Base-by-base conservation (phyloP, 2,797 vertebrate species). In the Pelochelys cantorii region DNA sequence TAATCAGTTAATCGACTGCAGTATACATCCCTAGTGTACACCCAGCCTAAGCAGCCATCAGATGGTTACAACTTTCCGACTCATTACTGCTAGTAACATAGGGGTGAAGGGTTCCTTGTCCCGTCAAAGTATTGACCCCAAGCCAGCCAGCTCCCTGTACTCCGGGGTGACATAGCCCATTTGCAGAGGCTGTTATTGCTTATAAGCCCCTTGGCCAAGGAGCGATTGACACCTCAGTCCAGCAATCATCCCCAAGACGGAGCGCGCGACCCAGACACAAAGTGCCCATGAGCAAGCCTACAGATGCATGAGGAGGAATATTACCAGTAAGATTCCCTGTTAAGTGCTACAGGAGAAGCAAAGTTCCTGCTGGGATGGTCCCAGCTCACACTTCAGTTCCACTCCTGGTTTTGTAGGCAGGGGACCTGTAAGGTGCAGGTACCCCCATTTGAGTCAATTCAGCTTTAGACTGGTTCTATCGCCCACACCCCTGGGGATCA, bases 381-480 rank as follows among this genome's bases (percentile, higher is more conserved):
- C 37, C 42, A 48, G 74, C 27, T 75, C 74, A 48, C 4, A 75
- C 48, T 75, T 27, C 42, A 27, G 37, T 52, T 75, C 74, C 12
- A 75, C 7, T 23, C 14, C 37, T 27, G 42, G 13, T 48, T 48
- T 25, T 48, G 22, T 42, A 48, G 42, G 42, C 23, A 42, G 12
- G 11, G 25, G 12, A 27, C 23, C 13, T 48, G 27, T 29, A 37
- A 25, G 15, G 12, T 29, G 56, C 6, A 60, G 56, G 6, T 59
- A 37, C 59, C 3, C 56, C 79, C 34, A 42, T 59, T 54, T 42
- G 12, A 22, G 42, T 59, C 20, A 25, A 29, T 15, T 81, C 22
- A 9, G 55, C 56, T 60, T 3, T 48, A 42, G 15, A 15, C 23
- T 2, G 2, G 23, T 5, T n/a, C 1, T 2, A 34, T 17, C 20